Evolutionary conservation across 2,113 vertebrate genomes (phyloP).

Genomic region (Carettochelys insculpta): DNA sequence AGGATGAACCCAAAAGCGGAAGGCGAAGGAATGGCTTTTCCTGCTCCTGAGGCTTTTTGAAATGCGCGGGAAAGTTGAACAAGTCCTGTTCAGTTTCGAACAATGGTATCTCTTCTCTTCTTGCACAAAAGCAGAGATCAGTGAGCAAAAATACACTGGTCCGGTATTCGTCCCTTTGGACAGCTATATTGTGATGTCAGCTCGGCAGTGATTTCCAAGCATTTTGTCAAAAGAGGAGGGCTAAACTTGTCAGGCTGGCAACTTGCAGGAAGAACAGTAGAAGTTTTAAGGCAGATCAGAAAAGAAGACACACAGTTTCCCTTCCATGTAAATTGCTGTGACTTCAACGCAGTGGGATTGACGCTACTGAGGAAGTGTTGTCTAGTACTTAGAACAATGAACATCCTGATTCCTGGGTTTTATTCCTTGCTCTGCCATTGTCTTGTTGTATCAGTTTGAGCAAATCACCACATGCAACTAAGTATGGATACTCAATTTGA

Average conservation of each 20-base stretch:
- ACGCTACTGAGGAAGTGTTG: not conserved
- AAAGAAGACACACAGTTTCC: not conserved
- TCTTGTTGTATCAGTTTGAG: not conserved
- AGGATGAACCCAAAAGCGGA: constrained; percentile 12
- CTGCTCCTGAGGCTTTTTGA: not conserved
- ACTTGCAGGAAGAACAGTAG: not conserved
- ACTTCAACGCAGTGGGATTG: constrained; percentile 36
- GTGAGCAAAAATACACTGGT: not conserved
- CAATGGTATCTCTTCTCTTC: not conserved
- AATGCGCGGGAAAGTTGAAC: constrained; percentile 22
- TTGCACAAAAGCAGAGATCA: constrained; percentile 15
- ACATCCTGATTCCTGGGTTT: not conserved
- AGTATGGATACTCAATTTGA: not conserved
- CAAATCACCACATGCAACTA: no score
- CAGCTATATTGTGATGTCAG: not conserved
- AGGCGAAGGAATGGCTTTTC: constrained; percentile 1
- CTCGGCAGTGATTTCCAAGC: not conserved
- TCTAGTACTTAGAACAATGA: constrained; percentile 42
- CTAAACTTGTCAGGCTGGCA: not conserved
- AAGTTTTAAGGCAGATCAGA: not conserved
- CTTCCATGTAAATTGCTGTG: constrained; percentile 12
- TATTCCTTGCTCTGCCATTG: not conserved
- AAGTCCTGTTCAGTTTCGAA: constrained; percentile 16
- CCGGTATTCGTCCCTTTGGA: rapidly evolving
- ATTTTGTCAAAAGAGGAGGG: not conserved